Conservation (phyloP, 2,797 vertebrate genomes). For the Chanos chanos region DNA sequence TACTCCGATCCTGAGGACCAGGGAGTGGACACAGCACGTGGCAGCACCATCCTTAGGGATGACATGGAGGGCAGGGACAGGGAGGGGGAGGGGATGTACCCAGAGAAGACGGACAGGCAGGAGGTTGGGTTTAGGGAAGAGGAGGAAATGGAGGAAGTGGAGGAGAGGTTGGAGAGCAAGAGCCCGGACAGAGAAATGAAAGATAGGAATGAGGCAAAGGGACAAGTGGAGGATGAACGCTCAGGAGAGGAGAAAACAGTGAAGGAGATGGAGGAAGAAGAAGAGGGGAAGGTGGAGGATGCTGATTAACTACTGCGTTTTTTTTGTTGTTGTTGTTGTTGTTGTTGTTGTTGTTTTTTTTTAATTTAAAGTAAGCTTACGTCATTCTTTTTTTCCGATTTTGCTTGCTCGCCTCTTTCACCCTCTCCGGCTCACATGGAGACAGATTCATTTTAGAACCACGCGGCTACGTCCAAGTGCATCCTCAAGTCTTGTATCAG, state of each 20-base stretch:
- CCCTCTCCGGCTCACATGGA: conserved; percentile 45
- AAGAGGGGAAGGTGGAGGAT: conserved; percentile 49
- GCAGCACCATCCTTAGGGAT: conserved; percentile 54
- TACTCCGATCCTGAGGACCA: conserved; percentile 90
- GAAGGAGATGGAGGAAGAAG: conserved; percentile 86
- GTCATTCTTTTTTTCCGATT: conserved; percentile 62
- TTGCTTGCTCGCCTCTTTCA: conserved; percentile 34
- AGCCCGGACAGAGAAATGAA: conserved; percentile 82
- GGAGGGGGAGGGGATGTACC: conserved; percentile 64
- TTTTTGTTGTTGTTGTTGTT: no score
- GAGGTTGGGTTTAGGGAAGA: conserved; percentile 78
- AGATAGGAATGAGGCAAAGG: conserved; percentile 70
- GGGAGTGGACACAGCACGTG: conserved; percentile 58
- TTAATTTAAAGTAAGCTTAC: conserved; percentile 56
- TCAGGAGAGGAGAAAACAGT: conserved; percentile 88
- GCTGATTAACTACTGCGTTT: conserved; percentile 48
- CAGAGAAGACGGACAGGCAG: conserved; percentile 82
- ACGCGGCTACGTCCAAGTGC: conserved; percentile 87
- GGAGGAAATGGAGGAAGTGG: conserved; percentile 77
- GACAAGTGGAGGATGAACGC: conserved; percentile 85
- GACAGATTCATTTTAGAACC: conserved; percentile 56
- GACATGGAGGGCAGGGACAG: conserved; percentile 44
- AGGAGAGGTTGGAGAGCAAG: conserved; percentile 80
- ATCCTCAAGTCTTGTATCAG: conserved; percentile 85
- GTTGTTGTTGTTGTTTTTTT: no score